phyloP scores from a whole-genome alignment of 2,888 invertebrate genomes.

The Acrobasis consociella region DNA sequence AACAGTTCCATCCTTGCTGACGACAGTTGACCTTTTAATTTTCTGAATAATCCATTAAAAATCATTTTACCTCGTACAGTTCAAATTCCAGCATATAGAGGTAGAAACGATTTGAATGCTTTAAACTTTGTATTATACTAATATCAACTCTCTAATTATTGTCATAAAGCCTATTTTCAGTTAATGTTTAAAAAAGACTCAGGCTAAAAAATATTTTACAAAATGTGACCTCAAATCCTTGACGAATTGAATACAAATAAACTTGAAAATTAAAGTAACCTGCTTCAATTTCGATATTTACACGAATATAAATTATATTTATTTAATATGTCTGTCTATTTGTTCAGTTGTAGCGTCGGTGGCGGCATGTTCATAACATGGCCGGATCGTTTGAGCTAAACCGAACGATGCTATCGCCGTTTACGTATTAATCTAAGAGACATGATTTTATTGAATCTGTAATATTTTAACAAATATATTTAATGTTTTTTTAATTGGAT shows the following conservation, averaged over 20 bases:
- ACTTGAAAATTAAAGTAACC: not conserved
- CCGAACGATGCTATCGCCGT: slow-evolving; percentile 25
- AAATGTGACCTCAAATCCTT: not conserved
- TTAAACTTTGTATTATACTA: no score
- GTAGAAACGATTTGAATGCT: no score
- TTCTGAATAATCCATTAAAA: no score
- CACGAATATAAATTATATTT: not conserved
- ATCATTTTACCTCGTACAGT: no score
- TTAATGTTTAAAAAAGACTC: no score
- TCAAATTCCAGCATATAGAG: no score
- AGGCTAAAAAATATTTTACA: no score
- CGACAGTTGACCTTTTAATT: no score
- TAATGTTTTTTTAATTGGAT: slow-evolving; percentile 68
- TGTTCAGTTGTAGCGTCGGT: not conserved
- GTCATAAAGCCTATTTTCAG: no score
- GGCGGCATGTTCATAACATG: not conserved
- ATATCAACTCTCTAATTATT: no score
- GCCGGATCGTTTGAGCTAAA: not conserved
- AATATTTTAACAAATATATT: slow-evolving; percentile 82
- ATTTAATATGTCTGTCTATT: not conserved
- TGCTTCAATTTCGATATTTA: not conserved
- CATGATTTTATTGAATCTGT: slow-evolving; percentile 79
- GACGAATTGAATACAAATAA: not conserved
- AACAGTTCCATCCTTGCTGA: no score
- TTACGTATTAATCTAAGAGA: slow-evolving; percentile 52